A percentile compares a stretch with the other conserved stretches of the same genome.
Conservation (phyloP, 2,797 vertebrate genomes). For the Rhinophrynus dorsalis region DNA sequence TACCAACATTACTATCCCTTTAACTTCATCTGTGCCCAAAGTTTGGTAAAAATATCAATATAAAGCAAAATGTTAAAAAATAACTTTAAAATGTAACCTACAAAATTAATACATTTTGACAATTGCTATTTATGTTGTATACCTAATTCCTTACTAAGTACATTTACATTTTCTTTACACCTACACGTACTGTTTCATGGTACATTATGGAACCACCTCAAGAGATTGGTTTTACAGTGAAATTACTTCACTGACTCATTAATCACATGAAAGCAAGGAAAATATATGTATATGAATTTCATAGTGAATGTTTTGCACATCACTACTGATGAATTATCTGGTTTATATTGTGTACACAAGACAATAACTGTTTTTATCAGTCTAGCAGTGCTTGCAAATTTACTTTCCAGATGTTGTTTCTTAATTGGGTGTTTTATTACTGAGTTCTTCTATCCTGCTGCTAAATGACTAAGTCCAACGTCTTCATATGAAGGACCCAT, state of each 20-base stretch:
- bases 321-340: constrained; percentile 26
- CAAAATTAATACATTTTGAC: too few relatives aligned
- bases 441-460: constrained; percentile 11
- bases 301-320: constrained; percentile 17
- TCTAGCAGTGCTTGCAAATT: constrained; percentile 8
- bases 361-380: constrained; percentile 8
- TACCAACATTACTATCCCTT: too few relatives aligned
- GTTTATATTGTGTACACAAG: constrained; percentile 22
- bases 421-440: constrained; percentile 43
- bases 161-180: background rate
- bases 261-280: background rate
- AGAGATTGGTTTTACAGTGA: background rate
- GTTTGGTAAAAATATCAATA: too few relatives aligned
- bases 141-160: background rate
- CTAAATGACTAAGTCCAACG: constrained; percentile 12
- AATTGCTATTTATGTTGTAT: too few relatives aligned
- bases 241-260: constrained; percentile 1
- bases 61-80: too few relatives aligned
- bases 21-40: too few relatives aligned
- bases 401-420: constrained; percentile 25
- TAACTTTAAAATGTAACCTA: too few relatives aligned
- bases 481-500: constrained; percentile 4
- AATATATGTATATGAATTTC: constrained; percentile 10
- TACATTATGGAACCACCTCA: background rate
- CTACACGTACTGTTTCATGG: background rate